Evolutionary conservation across 2,797 vertebrate genomes (phyloP), one percentile per base, ranked within the genome.

Genomic region (Rhodeus uyekii): DNA sequence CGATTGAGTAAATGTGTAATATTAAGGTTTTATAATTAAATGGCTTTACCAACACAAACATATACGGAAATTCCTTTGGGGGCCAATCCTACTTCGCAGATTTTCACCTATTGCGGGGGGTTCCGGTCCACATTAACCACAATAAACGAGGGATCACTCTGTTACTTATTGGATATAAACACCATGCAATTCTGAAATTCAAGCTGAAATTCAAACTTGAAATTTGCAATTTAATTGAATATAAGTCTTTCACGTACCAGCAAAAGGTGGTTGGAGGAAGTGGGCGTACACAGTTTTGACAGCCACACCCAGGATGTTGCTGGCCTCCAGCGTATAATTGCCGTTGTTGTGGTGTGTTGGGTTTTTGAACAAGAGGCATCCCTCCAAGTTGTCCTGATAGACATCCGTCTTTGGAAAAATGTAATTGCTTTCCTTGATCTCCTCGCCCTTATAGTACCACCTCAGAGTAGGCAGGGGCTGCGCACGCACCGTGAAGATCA

Each of bases 341-440:
- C 98, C 97, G 0, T 99, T 99, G 92, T 99, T 96, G 93, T 96
- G 95, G 86, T 99, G 97, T 1, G 98, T 98, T 75, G 98, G 97
- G 87, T 97, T 96, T 89, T 96, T 95, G 91, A 99, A 98, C 83
- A 93, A 95, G 50, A 99, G 94, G 80, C 98, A 99, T 72, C 98
- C 98, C 90, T 99, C 96, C 0, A 96, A 91, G 44, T 96, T 92
- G 84, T 99, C 96, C 60, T 94, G 94, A 91, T 96, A 96, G 24
- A 93, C 91, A 74, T 94, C 98, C 84, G 95, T 94, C 34, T 97
- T 95, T 74, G 95, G 93, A 9, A 88, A 95, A 83, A 96, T 92
- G 88, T 96, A 98, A 74, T 96, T 93, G 2, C 92, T 93, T 85
- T 92, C 92, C 0, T 89, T 89, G 73, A 96, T 92, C 1, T 95